Conservation (phyloP, 2,113 vertebrate species). For the Coptodon rendalli region DNA sequence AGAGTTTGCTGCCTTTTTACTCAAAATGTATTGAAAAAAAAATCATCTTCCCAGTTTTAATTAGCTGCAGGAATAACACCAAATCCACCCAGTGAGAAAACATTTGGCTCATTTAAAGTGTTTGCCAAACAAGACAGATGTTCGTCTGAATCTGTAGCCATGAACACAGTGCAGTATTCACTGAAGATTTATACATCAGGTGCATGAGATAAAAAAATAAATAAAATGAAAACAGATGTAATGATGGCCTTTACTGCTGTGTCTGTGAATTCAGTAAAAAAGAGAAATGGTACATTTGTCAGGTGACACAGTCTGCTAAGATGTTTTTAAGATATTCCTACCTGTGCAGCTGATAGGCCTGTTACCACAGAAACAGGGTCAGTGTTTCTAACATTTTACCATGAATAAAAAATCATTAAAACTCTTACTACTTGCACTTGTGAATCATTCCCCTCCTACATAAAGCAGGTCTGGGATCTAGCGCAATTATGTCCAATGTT, state of each 20-base stretch:
- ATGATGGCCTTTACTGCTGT: background rate
- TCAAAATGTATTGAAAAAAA: background rate
- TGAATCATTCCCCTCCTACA: slow-evolving; percentile 37
- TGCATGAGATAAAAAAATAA: background rate
- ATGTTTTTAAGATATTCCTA: background rate
- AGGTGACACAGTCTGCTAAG: background rate
- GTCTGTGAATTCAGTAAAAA: background rate
- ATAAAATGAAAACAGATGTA: background rate
- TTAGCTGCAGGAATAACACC: background rate
- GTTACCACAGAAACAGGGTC: slow-evolving; percentile 35
- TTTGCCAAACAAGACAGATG: background rate
- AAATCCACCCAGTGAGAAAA: background rate
- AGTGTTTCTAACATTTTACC: background rate
- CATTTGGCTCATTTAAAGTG: background rate
- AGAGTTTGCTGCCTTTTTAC: background rate
- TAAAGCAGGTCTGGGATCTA: slow-evolving; percentile 24
- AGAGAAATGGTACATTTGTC: background rate
- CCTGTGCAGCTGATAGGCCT: background rate
- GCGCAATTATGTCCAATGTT: slow-evolving; percentile 47
- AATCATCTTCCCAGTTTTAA: background rate
- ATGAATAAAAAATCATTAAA: slow-evolving; percentile 22
- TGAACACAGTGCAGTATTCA: background rate
- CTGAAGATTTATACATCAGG: background rate
- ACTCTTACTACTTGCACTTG: background rate
- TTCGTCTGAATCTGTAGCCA: background rate